Conservation (phyloP, 2,797 vertebrate genomes). For the Poeciliopsis gracilis region DNA sequence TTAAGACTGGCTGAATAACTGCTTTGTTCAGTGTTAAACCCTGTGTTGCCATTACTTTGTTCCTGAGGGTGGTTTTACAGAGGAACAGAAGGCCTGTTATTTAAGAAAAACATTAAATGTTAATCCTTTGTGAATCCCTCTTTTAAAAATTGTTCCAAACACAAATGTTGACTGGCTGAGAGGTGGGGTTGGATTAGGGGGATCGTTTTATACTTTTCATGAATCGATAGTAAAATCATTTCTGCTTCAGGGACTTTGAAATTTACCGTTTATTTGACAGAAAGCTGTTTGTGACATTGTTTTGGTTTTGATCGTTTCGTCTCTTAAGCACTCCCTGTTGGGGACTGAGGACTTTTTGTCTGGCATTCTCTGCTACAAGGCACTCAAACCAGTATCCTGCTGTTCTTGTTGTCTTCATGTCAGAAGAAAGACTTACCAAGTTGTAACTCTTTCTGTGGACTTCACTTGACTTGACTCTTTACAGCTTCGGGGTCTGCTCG, state of each 20-base stretch:
- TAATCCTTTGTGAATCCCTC: slow-evolving; percentile 63
- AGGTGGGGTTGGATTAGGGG: slow-evolving; percentile 53
- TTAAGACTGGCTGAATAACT: slow-evolving; percentile 58
- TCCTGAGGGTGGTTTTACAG: slow-evolving; percentile 59
- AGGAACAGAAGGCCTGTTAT: slow-evolving; percentile 62
- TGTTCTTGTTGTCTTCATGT: slow-evolving; percentile 49
- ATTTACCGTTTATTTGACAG: slow-evolving; percentile 64
- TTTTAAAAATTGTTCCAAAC: slow-evolving; percentile 12
- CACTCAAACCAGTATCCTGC: slow-evolving; percentile 46
- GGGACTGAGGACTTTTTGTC: slow-evolving; percentile 46
- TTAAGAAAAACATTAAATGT: slow-evolving; percentile 49
- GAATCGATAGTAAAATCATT: slow-evolving; percentile 57
- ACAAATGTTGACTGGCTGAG: slow-evolving; percentile 57
- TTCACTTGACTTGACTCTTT: neutral
- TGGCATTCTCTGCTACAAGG: slow-evolving; percentile 42
- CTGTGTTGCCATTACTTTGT: slow-evolving; percentile 46
- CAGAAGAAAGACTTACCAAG: slow-evolving; percentile 26
- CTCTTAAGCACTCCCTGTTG: slow-evolving; percentile 24
- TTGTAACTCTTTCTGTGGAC: slow-evolving; percentile 27
- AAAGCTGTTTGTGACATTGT: slow-evolving; percentile 54
- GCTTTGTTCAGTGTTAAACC: slow-evolving; percentile 58
- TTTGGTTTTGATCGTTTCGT: slow-evolving; percentile 23
- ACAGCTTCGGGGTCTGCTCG: neutral
- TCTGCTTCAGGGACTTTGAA: slow-evolving; percentile 54
- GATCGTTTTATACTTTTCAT: slow-evolving; percentile 58